A percentile compares a stretch with the other conserved stretches of the same genome.
phyloP scores from a whole-genome alignment of 2,113 vertebrate genomes.

The Pseudorhombus dupliciocellatus region DNA sequence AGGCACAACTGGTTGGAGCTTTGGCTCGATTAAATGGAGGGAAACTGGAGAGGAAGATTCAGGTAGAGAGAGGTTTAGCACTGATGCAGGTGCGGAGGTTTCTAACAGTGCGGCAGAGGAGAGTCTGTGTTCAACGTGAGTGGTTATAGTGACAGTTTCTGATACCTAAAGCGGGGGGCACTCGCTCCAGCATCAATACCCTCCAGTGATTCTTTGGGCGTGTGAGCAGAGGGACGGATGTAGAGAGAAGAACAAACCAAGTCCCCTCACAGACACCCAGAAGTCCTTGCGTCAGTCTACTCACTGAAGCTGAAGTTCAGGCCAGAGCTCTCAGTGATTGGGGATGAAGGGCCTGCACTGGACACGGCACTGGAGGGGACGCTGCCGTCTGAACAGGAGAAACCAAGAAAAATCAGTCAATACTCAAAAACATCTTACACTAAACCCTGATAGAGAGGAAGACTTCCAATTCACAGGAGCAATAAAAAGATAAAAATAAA shows the following conservation, averaged over 20 bases:
- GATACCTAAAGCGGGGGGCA: neutral
- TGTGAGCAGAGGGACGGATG: slow-evolving; percentile 8
- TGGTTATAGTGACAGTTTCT: slow-evolving; percentile 10
- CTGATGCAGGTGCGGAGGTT: neutral
- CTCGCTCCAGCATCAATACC: neutral
- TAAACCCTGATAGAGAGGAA: too few relatives aligned
- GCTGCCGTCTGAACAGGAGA: slow-evolving; percentile 84
- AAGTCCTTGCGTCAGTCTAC: slow-evolving; percentile 59
- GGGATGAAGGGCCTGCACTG: slow-evolving; percentile 91
- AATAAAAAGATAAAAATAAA: too few relatives aligned
- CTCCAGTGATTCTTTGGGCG: neutral
- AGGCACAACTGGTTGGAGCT: slow-evolving; percentile 32
- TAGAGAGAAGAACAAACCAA: neutral
- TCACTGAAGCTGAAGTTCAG: slow-evolving; percentile 86
- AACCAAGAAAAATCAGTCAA: neutral
- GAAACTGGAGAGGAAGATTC: neutral
- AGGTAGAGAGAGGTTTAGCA: neutral
- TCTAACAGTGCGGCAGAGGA: neutral
- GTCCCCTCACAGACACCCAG: neutral
- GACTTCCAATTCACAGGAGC: too few relatives aligned
- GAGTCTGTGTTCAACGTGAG: neutral
- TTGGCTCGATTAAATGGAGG: slow-evolving; percentile 3
- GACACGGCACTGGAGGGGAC: slow-evolving; percentile 89
- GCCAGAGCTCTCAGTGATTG: slow-evolving; percentile 79
- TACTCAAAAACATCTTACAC: too few relatives aligned